phyloP scores from a whole-genome alignment of 2,888 invertebrate species.

The Heteropelma amictum region DNA sequence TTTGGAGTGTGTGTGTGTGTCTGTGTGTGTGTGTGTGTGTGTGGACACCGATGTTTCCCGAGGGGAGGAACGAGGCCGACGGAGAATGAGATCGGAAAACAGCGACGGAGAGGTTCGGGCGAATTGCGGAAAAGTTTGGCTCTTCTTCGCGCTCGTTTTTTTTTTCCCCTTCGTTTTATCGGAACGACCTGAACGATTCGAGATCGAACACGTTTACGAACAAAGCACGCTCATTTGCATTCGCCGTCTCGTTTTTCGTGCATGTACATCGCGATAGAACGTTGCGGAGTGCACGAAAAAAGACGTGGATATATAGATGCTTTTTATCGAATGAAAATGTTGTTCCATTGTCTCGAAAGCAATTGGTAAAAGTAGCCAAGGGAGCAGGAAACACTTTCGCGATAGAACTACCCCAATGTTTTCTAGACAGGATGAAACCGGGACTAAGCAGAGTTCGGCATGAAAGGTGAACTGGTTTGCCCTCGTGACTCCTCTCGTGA shows the following conservation, averaged over 20 bases:
- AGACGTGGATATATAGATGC: too few species aligned
- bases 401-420: background rate
- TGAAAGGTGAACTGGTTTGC: conserved; percentile 15
- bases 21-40: too few species aligned
- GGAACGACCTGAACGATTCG: background rate
- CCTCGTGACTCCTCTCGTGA: conserved; percentile 41
- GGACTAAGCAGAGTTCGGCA: conserved; percentile 5
- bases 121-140: conserved; percentile 25
- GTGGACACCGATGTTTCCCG: too few species aligned
- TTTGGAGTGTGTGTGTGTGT: too few species aligned
- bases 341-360: background rate
- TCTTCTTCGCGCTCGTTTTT: background rate
- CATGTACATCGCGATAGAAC: background rate
- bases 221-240: background rate
- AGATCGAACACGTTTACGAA: conserved; percentile 3
- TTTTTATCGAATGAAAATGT: too few species aligned
- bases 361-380: background rate
- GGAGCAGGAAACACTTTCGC: background rate
- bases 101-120: background rate
- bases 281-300: background rate
- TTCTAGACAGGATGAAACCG: background rate
- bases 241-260: background rate
- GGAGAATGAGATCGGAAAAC: background rate
- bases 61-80: background rate
- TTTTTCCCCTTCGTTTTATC: background rate